A percentile compares a stretch with the other conserved stretches of the same genome.
These are phyloP conservation scores for Otis tarda DNA, from an alignment of 2,113 vertebrate genomes.

Conservation along the genomic window DNA sequence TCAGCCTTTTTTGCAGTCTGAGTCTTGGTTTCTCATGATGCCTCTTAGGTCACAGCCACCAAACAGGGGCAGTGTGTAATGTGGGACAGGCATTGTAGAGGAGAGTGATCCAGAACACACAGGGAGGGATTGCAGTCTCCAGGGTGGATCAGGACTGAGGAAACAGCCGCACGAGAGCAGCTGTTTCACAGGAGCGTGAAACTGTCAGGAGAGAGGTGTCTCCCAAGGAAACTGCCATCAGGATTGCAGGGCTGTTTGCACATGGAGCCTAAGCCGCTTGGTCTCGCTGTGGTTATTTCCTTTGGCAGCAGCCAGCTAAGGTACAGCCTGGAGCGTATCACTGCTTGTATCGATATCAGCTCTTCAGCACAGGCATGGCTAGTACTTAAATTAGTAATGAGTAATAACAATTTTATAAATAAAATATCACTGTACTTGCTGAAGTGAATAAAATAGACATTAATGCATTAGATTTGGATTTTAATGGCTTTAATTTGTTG, in stretches of 20 bases:
- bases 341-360: background rate
- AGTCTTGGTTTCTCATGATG: background rate
- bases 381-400: conserved; percentile 15
- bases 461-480: background rate
- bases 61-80: accelerated
- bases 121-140: background rate
- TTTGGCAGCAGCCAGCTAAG: background rate
- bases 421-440: background rate
- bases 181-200: background rate
- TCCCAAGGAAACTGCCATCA: background rate
- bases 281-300: background rate
- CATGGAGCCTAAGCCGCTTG: background rate
- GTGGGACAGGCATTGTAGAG: background rate
- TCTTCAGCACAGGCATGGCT: background rate
- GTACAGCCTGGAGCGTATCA: background rate
- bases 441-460: background rate
- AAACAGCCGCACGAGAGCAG: background rate
- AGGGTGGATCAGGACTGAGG: background rate
- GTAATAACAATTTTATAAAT: conserved; percentile 19
- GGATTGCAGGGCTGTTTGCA: background rate
- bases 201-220: background rate
- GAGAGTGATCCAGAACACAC: background rate
- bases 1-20: background rate
- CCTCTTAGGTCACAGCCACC: background rate
- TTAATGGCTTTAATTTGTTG: background rate